Percentiles rank a stretch among this genome's conserved stretches.
Evolutionary conservation across 2,888 invertebrate species (phyloP).

Genomic region (Dyspetes luteomarginatus): DNA sequence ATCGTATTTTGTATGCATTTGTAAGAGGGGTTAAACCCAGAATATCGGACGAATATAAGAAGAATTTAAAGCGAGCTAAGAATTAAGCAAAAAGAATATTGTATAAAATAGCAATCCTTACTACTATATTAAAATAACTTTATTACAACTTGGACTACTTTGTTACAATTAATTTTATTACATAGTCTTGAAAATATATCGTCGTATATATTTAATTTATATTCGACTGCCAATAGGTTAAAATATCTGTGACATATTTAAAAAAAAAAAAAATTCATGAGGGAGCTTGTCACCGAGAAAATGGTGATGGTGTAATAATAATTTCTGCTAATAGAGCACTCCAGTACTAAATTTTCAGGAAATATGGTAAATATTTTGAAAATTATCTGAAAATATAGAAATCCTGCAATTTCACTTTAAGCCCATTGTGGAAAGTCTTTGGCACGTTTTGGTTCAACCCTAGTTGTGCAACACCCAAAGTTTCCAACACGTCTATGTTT

Average conservation of each 20-base stretch:
- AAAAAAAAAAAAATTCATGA: no score
- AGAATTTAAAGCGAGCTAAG: no score
- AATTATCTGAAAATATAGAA: not conserved
- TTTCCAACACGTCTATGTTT: slow-evolving; percentile 40
- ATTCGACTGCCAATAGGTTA: no score
- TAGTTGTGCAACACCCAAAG: not conserved
- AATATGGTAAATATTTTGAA: not conserved
- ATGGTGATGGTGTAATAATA: not conserved
- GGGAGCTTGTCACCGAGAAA: no score
- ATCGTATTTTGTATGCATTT: no score
- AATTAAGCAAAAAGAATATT: no score
- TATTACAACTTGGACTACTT: not conserved
- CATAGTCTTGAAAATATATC: not conserved
- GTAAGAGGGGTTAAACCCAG: no score
- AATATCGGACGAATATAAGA: no score
- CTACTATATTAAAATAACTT: not conserved
- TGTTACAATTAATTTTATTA: not conserved
- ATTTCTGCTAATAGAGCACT: not conserved
- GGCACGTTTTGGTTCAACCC: not conserved
- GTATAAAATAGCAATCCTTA: not conserved
- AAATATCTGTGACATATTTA: no score
- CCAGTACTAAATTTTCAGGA: not conserved
- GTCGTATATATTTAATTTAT: no score
- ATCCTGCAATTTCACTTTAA: not conserved
- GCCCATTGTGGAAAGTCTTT: not conserved